Evolutionary conservation across 2,888 invertebrate genomes (phyloP).

Genomic region (Bruchidius siliquastri): DNA sequence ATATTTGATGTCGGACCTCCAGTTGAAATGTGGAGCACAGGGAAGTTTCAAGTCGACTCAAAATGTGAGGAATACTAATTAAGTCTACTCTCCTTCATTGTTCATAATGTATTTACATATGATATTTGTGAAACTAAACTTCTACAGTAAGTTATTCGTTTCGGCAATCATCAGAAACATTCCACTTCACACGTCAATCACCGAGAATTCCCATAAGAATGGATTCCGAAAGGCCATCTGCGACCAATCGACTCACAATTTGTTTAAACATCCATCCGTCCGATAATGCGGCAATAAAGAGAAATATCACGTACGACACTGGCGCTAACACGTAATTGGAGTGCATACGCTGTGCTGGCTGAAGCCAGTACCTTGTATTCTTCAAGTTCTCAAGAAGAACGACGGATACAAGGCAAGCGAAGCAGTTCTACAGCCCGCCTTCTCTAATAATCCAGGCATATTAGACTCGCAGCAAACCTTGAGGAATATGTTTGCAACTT

Average conservation of each 20-base stretch:
- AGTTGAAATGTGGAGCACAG: no score
- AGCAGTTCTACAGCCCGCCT: constrained; percentile 1
- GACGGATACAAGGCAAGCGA: constrained; percentile 5
- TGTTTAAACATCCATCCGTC: background rate
- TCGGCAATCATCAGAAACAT: background rate
- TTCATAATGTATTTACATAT: background rate
- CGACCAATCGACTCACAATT: constrained; percentile 1
- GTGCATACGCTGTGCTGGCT: constrained; percentile 2
- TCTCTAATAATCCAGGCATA: background rate
- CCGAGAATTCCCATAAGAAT: background rate
- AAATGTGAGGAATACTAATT: no score
- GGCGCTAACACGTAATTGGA: constrained; percentile 6
- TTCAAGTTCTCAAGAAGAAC: constrained; percentile 6
- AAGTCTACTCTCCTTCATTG: no score
- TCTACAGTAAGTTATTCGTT: background rate
- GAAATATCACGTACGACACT: constrained; percentile 2
- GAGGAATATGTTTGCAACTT: no score
- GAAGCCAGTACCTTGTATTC: constrained; percentile 3
- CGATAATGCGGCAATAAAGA: background rate
- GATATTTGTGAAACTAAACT: background rate
- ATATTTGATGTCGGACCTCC: no score
- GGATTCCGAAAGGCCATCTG: constrained; percentile 1
- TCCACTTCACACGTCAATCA: background rate
- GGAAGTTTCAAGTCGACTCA: no score
- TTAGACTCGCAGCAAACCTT: no score